Conservation (phyloP, 2,888 invertebrate genomes). For the Dione juno region DNA sequence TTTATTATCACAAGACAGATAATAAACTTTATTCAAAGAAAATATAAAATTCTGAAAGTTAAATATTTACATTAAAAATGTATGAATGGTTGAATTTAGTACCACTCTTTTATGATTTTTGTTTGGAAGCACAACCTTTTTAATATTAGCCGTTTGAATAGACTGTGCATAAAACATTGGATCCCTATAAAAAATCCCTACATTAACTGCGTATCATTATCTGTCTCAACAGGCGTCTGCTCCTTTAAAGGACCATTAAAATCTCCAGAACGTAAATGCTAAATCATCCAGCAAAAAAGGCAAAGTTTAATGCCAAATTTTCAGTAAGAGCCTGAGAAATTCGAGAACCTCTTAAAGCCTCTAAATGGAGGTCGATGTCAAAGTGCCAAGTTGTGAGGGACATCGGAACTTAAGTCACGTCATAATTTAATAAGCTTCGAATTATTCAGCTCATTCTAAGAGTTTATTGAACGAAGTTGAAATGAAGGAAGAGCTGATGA, state of each 20-base stretch:
- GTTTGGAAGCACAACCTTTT: conserved; percentile 19
- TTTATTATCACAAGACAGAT: neutral
- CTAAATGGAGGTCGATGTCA: conserved; percentile 35
- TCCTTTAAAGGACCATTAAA: conserved; percentile 31
- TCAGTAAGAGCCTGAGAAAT: conserved; percentile 30
- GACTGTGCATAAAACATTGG: conserved; percentile 4
- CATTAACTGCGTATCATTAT: conserved; percentile 33
- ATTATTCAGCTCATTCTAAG: conserved; percentile 39
- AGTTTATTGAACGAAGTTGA: conserved; percentile 33
- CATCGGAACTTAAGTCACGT: conserved; percentile 36
- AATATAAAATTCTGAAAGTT: neutral
- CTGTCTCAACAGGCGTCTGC: conserved; percentile 25
- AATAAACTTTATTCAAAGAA: neutral
- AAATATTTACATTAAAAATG: neutral
- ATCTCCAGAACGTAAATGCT: conserved; percentile 33
- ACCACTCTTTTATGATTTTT: conserved; percentile 8
- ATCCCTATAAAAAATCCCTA: conserved; percentile 15
- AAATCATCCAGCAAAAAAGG: conserved; percentile 34
- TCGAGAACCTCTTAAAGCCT: conserved; percentile 33
- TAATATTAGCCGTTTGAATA: conserved; percentile 22
- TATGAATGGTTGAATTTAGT: conserved; percentile 13
- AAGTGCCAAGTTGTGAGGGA: conserved; percentile 35
- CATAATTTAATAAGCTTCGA: conserved; percentile 44
- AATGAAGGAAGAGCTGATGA: conserved; percentile 33
- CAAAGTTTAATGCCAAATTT: conserved; percentile 31